Percentiles rank a stretch among this genome's conserved stretches.
Conservation (phyloP, 92 coral and sea anemone species). For the Zoanthus solanderi region DNA sequence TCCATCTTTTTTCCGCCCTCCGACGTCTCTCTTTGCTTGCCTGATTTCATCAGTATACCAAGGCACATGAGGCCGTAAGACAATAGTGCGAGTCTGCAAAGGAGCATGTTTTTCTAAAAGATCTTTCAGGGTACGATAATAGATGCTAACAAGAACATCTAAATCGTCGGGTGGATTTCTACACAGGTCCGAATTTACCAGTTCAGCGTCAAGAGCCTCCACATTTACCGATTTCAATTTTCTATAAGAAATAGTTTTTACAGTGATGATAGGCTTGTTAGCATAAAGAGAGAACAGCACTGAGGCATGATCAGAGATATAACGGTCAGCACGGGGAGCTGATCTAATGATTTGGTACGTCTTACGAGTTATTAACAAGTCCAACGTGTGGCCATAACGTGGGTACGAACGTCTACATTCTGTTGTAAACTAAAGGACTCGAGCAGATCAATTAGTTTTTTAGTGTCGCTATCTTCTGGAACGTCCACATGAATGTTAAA, state of each 20-base stretch:
- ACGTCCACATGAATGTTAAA: not conserved
- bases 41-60: slow-evolving; percentile 61
- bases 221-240: slow-evolving; percentile 34
- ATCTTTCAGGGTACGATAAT: slow-evolving; percentile 41
- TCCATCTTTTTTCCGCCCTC: slow-evolving; percentile 64
- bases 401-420: slow-evolving; percentile 14
- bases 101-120: slow-evolving; percentile 65
- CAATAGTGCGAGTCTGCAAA: slow-evolving; percentile 39
- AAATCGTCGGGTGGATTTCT: slow-evolving; percentile 41
- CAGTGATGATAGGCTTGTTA: slow-evolving; percentile 31
- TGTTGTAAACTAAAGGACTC: slow-evolving; percentile 5
- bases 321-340: slow-evolving; percentile 30
- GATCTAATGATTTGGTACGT: slow-evolving; percentile 40
- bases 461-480: not conserved
- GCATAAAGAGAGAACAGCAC: slow-evolving; percentile 13
- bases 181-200: slow-evolving; percentile 34
- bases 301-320: slow-evolving; percentile 28
- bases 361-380: slow-evolving; percentile 44
- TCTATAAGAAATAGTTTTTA: slow-evolving; percentile 24
- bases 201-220: slow-evolving; percentile 18
- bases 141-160: slow-evolving; percentile 12
- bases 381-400: slow-evolving; percentile 41
- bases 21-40: slow-evolving; percentile 53
- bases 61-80: slow-evolving; percentile 61
- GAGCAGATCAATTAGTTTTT: slow-evolving; percentile 4